Percentiles rank a stretch among this genome's conserved stretches.
These are phyloP conservation scores for Euura lappo DNA, from an alignment of 1,140 invertebrate genomes.

Conservation along the genomic window DNA sequence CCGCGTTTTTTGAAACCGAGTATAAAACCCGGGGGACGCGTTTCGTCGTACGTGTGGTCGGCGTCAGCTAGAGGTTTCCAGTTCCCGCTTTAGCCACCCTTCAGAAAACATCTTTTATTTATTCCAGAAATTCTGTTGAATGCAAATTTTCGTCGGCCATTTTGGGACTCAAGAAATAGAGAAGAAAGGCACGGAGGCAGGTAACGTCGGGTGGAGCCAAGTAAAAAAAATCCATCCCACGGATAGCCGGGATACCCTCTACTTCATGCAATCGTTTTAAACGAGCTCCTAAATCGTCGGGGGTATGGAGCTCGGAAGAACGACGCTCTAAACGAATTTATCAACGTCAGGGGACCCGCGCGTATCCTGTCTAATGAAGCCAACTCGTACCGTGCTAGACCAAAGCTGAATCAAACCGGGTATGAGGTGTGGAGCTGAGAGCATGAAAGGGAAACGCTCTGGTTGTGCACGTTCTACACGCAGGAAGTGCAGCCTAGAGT, in stretches of 20 bases:
- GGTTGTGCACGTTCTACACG: too few relatives aligned
- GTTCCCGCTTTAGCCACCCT: too few relatives aligned
- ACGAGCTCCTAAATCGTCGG: background rate
- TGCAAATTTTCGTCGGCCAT: background rate
- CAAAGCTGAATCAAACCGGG: too few relatives aligned
- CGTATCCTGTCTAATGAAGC: too few relatives aligned
- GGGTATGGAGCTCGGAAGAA: background rate
- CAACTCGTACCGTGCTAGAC: too few relatives aligned
- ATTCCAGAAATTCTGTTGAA: background rate
- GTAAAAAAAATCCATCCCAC: background rate
- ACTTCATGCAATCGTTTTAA: background rate
- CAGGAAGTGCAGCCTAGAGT: too few relatives aligned
- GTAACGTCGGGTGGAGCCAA: background rate
- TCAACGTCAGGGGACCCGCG: background rate
- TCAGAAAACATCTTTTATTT: constrained; percentile 1
- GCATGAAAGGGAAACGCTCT: too few relatives aligned
- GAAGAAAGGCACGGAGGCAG: background rate
- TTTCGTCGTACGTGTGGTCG: too few relatives aligned
- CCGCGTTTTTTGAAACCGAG: background rate
- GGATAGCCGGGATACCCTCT: background rate
- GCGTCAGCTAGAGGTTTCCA: too few relatives aligned
- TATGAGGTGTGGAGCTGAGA: too few relatives aligned
- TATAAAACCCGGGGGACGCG: too few relatives aligned
- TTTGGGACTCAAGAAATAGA: background rate
- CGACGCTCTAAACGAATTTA: background rate